These are phyloP conservation scores for Raillietiella orientalis DNA, from an alignment of 2,888 invertebrate genomes.

Conservation along the genomic window DNA sequence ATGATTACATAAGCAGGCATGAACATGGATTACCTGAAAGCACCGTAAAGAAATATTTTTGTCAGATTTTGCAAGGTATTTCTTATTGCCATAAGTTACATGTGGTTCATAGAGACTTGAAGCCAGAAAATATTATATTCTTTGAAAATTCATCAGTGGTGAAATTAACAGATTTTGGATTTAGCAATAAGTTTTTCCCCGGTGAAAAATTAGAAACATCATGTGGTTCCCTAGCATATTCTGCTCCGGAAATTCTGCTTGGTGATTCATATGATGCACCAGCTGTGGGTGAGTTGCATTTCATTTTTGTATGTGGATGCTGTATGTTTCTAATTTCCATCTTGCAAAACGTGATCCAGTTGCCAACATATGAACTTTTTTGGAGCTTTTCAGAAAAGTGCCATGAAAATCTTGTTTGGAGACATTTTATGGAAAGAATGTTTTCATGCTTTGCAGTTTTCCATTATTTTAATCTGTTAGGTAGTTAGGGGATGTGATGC, in stretches of 20 bases:
- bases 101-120: slow-evolving; percentile 67
- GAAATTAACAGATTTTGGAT: slow-evolving; percentile 94
- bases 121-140: slow-evolving; percentile 98
- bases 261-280: slow-evolving; percentile 98
- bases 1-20: slow-evolving; percentile 92
- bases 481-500: too few relatives aligned
- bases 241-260: slow-evolving; percentile 90
- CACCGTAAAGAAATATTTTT: slow-evolving; percentile 65
- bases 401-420: too few relatives aligned
- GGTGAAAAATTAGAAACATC: slow-evolving; percentile 75
- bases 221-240: slow-evolving; percentile 93
- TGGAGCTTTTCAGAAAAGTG: too few relatives aligned
- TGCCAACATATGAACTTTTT: too few relatives aligned
- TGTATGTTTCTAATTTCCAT: slow-evolving; percentile 16
- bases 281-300: slow-evolving; percentile 40
- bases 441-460: too few relatives aligned
- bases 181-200: slow-evolving; percentile 42
- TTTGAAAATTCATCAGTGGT: slow-evolving; percentile 88
- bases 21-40: slow-evolving; percentile 41
- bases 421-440: too few relatives aligned
- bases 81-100: slow-evolving; percentile 81
- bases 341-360: slow-evolving; percentile 21
- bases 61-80: slow-evolving; percentile 85
- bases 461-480: too few relatives aligned
- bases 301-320: slow-evolving; percentile 1